Base-by-base conservation (phyloP, 1,140 invertebrate genomes). In the Tribolium madens region DNA sequence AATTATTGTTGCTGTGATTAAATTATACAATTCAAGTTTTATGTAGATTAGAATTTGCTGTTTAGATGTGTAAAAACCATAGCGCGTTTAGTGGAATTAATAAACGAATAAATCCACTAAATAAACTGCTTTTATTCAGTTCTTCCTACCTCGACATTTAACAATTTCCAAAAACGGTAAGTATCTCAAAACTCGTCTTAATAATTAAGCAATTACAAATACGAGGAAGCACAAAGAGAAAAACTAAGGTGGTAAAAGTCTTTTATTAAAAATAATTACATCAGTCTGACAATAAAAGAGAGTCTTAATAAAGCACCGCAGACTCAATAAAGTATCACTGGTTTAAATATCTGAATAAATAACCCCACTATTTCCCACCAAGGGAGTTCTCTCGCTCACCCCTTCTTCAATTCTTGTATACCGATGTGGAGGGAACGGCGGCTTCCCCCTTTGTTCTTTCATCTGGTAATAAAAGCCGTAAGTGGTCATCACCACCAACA, bases 361-460 rank as follows among this genome's bases (percentile, higher is more conserved):
- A 14, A 64, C 21, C 9, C 21, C 57, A 33, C n/a, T 13, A 18
- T 31, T 26, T 18, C 9, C 3, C 9, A 70, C 12, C 12, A 26
- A 42, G n/a, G 50, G 70, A 5, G 81, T 82, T 2, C 86, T 72
- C 26, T 64, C 57, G 14, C 57, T 33, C 57, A 64, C 57, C 21
- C 57, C 57, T 33, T 33, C 26, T 64, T 64, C 10, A 64, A 64
- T 12, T 4, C 18, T 33, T n/a, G 57, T 18, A 17, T 60, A 60
- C 9, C 70, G 73, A 64, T 79, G 86, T 12, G 89, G 88, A 2
- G 91, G 90, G 83, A 91, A 91, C 1, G 90, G 89, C 2, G 90
- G 88, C 26, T 86, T 85, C 1, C 87, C 86, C 52, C 86, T 82
- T 80, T 89, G 89, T 60, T 87, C 82, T 78, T 84, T 86, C 9